A percentile compares a stretch with the other conserved stretches of the same genome.
These are phyloP conservation scores for Rugalucina vietnamica DNA, from an alignment of 2,888 invertebrate species.

Conservation along the genomic window DNA sequence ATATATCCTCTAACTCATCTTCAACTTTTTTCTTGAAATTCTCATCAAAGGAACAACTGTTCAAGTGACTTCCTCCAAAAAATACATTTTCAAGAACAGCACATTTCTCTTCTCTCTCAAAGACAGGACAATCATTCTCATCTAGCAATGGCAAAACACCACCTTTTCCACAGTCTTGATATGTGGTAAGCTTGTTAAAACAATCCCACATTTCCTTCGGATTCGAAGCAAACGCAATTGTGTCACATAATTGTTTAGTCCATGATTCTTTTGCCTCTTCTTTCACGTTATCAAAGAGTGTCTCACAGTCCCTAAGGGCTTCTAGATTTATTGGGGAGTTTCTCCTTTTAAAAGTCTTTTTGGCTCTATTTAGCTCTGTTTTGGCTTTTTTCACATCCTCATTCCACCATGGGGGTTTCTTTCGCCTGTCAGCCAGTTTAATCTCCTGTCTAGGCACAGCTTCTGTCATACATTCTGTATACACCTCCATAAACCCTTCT, in stretches of 20 bases:
- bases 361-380: neutral
- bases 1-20: neutral
- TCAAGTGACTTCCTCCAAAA: neutral
- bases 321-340: neutral
- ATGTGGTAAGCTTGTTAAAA: conserved; percentile 4
- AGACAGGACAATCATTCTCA: neutral
- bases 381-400: neutral
- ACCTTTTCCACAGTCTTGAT: neutral
- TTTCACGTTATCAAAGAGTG: neutral
- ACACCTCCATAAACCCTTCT: neutral
- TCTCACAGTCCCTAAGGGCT: neutral
- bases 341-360: neutral
- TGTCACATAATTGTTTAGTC: conserved; percentile 3
- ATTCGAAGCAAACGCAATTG: neutral
- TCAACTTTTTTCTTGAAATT: neutral
- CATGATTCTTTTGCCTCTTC: neutral
- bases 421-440: neutral
- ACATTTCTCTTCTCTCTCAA: neutral
- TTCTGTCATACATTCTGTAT: conserved; percentile 13
- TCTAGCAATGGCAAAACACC: neutral
- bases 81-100: no score
- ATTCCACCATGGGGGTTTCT: conserved; percentile 14
- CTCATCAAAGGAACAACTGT: neutral
- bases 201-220: neutral
- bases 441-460: neutral